Base-by-base conservation (phyloP, 2,113 vertebrate species). In the Colaptes auratus region DNA sequence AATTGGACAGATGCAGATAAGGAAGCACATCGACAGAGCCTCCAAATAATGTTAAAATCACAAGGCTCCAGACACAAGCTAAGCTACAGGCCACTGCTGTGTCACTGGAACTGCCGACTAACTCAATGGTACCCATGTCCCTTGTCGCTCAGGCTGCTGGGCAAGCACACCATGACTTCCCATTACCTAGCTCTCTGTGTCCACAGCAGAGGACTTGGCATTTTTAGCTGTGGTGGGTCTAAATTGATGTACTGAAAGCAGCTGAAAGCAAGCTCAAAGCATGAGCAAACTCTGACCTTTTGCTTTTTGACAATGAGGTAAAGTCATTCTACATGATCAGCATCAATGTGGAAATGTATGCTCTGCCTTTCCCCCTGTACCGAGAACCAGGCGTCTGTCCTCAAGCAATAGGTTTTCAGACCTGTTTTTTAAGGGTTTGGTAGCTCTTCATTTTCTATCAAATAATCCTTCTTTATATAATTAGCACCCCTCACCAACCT, bases 401-500 rank as follows among this genome's bases (percentile, higher is more conserved):
- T 93, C 95, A 88, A 88, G 74, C 21, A 80, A 73, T 2, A 52
- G 27, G 53, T 77, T 95, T 96, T 79, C 42, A 91, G 79, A 82
- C 33, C 56, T 89, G 64, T 70, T 94, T 91, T 88, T 98, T 95
- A 99, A n/a, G 99, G 99, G 94, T 98, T 99, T 95, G 98, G 98
- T 92, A 99, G 96, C 95, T 99, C 99, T 97, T 99, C 99, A 65
- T 99, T 99, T 76, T 99, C 98, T 89, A 99, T 96, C 96, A 99
- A 97, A 85, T 98, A 98, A 95, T 99, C 99, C 92, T 98, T 99
- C 96, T 99, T 99, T 86, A 98, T 89, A 50, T 99, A 98, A 92
- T 98, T 98, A 88, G 98, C 95, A 27, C 98, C 98, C 88, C 98
- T 98, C 92, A 99, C 96, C 86, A 99, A 98, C 75, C 99, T 97